Conservation (phyloP, 2,888 invertebrate species). For the Cheilosia urbana region DNA sequence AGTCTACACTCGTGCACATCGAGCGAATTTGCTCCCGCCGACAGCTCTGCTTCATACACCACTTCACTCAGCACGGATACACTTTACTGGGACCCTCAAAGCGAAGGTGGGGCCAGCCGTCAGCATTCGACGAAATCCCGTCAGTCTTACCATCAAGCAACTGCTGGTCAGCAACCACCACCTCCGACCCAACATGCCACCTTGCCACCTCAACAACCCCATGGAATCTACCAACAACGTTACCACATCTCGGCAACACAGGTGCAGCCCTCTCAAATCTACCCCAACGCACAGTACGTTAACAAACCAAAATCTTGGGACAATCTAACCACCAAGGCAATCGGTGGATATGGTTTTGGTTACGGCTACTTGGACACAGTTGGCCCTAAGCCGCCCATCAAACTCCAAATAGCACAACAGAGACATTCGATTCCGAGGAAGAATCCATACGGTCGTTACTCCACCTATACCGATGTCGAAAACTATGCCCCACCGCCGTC, state of each 20-base stretch:
- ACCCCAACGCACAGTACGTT: slow-evolving; percentile 84
- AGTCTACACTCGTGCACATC: slow-evolving; percentile 93
- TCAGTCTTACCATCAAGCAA: slow-evolving; percentile 83
- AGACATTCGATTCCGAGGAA: slow-evolving; percentile 84
- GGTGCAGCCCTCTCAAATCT: slow-evolving; percentile 83
- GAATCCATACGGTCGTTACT: slow-evolving; percentile 83
- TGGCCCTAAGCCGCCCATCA: slow-evolving; percentile 82
- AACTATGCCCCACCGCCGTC: slow-evolving; percentile 84
- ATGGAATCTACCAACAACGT: slow-evolving; percentile 81
- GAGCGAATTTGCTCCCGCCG: slow-evolving; percentile 88
- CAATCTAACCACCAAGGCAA: slow-evolving; percentile 93
- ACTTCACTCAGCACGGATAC: slow-evolving; percentile 94
- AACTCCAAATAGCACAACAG: slow-evolving; percentile 84
- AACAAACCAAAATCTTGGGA: slow-evolving; percentile 95
- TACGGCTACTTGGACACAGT: slow-evolving; percentile 92
- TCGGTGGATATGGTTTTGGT: slow-evolving; percentile 94
- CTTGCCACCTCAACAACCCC: slow-evolving; percentile 82
- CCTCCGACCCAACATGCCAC: slow-evolving; percentile 82
- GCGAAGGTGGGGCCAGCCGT: slow-evolving; percentile 82
- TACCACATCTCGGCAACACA: slow-evolving; percentile 83
- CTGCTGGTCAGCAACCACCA: slow-evolving; percentile 84
- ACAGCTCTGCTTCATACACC: slow-evolving; percentile 92
- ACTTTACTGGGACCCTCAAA: slow-evolving; percentile 90
- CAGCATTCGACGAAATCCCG: slow-evolving; percentile 87
- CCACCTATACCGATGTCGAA: slow-evolving; percentile 83